Evolutionary conservation across 2,797 vertebrate genomes (phyloP).

Genomic region (Allobates femoralis): DNA sequence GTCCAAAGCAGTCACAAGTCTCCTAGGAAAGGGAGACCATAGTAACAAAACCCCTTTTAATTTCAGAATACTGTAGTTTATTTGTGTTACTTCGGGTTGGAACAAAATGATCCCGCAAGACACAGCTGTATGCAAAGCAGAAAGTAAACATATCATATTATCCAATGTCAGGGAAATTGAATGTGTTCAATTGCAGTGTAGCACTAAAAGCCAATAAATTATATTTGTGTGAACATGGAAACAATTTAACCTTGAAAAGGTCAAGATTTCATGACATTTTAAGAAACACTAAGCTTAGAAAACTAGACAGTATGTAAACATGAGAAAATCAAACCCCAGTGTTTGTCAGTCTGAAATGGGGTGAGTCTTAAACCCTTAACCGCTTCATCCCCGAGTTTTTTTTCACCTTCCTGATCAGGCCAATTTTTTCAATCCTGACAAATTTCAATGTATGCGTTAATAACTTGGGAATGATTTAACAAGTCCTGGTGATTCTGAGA

Average conservation of each 20-base stretch:
- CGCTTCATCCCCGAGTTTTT: too few species aligned
- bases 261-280: not conserved
- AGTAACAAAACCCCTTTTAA: not conserved
- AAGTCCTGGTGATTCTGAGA: too few species aligned
- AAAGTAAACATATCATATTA: not conserved
- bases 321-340: too few species aligned
- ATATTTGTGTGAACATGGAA: not conserved
- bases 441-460: too few species aligned
- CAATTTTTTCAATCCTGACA: too few species aligned
- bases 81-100: not conserved
- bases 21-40: not conserved
- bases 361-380: too few species aligned
- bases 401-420: too few species aligned
- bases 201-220: slow-evolving; percentile 4
- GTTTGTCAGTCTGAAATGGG: too few species aligned
- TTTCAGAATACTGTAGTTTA: not conserved
- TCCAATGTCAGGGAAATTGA: not conserved
- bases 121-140: not conserved
- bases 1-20: too few species aligned
- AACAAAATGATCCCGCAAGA: not conserved
- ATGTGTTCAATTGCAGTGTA: not conserved
- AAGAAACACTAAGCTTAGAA: not conserved
- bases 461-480: too few species aligned
- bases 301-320: too few species aligned
- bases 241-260: slow-evolving; percentile 3